Evolutionary conservation across 2,113 vertebrate species (phyloP).

Genomic region (Hiodon alosoides): DNA sequence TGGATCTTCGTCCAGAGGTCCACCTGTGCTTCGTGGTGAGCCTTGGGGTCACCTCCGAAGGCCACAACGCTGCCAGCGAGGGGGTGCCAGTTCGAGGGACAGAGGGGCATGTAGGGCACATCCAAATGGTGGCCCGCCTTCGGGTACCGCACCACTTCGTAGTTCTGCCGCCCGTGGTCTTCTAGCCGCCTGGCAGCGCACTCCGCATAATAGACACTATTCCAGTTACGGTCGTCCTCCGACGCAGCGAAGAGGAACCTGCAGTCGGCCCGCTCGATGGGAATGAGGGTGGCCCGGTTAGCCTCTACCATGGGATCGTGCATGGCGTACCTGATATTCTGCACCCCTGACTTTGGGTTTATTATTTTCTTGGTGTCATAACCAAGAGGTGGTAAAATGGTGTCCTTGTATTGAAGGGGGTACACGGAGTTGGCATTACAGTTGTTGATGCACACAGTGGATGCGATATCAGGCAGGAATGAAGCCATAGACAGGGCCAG

Average conservation of each 20-base stretch:
- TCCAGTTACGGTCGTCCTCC: conserved; percentile 84
- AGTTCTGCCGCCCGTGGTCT: conserved; percentile 58
- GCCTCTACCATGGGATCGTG: conserved; percentile 53
- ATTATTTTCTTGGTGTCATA: conserved; percentile 12
- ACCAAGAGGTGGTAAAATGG: conserved; percentile 56
- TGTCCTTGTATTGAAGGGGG: conserved; percentile 60
- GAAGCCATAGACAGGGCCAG: conserved; percentile 77
- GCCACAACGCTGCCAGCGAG: conserved; percentile 49
- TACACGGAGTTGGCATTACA: conserved; percentile 59
- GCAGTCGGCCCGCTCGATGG: conserved; percentile 72
- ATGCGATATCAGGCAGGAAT: conserved; percentile 72
- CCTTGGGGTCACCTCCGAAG: conserved; percentile 79
- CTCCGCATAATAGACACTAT: conserved; percentile 64
- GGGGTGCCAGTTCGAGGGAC: conserved; percentile 61
- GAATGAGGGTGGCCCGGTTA: conserved; percentile 64
- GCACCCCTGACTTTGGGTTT: conserved; percentile 52
- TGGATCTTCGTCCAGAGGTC: conserved; percentile 74
- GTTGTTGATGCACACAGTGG: conserved; percentile 71
- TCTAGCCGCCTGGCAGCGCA: conserved; percentile 54
- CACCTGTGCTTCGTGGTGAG: conserved; percentile 69
- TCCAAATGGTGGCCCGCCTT: conserved; percentile 68
- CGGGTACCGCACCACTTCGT: conserved; percentile 57
- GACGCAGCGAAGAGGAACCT: conserved; percentile 74
- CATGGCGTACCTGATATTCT: conserved; percentile 55
- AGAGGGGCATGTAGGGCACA: conserved; percentile 64